Conservation (phyloP, 37 sponge, comb jelly and placozoan genomes). For the Ianthella basta region DNA sequence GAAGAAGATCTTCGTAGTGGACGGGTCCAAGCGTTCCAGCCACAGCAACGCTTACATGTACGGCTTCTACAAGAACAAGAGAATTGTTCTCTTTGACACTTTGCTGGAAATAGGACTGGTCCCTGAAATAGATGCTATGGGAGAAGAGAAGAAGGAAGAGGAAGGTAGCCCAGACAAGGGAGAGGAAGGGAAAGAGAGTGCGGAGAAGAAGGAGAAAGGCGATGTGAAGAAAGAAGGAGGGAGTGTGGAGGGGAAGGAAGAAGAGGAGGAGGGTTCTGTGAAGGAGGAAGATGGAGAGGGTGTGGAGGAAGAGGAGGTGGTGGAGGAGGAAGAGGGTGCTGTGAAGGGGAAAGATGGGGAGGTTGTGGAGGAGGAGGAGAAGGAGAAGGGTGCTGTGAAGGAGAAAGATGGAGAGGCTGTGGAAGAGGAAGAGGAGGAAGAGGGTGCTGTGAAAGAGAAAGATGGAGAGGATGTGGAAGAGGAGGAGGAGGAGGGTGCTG, state of each 20-base stretch:
- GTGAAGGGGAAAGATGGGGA: conserved; percentile 14
- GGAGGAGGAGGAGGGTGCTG: background rate
- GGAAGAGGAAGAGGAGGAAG: conserved; percentile 20
- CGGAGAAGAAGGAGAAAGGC: background rate
- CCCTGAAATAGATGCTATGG: conserved; percentile 20
- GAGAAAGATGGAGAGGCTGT: background rate
- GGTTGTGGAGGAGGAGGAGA: background rate
- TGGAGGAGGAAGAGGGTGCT: conserved; percentile 25
- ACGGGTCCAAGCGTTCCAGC: conserved; percentile 87
- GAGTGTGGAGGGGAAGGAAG: conserved; percentile 10
- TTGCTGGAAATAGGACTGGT: conserved; percentile 73
- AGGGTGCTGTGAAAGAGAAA: conserved; percentile 8
- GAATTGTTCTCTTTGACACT: conserved; percentile 97
- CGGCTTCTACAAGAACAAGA: conserved; percentile 95
- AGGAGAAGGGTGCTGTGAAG: background rate
- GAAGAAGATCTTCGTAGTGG: conserved; percentile 89
- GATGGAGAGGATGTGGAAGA: conserved; percentile 2
- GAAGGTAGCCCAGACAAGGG: conserved; percentile 16
- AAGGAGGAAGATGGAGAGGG: background rate
- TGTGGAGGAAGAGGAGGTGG: background rate
- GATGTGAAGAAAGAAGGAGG: conserved; percentile 1
- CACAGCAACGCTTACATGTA: conserved; percentile 99
- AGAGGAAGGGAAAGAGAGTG: background rate
- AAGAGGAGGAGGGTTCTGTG: background rate
- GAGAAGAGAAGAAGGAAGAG: conserved; percentile 9